Base-by-base conservation (phyloP, 2,113 vertebrate species). In the Spermophilus dauricus region DNA sequence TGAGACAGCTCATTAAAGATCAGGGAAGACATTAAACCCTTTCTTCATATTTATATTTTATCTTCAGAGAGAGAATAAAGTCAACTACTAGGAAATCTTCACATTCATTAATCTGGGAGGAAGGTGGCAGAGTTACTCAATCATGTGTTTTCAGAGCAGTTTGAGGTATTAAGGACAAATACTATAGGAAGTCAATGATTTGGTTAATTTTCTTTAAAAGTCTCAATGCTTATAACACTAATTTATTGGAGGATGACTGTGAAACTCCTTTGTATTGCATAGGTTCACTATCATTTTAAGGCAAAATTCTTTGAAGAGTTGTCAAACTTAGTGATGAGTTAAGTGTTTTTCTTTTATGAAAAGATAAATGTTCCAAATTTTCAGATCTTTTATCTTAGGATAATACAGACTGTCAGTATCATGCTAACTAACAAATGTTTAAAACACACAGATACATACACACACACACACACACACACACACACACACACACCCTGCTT, bases 291-390 rank as follows among this genome's bases (percentile, higher is more conserved):
- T 81, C 26, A 81, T 86, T 72, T 86, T 28, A 63, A 91, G 51
- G 32, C 51, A 95, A 30, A 95, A 39, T 73, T 82, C 34, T 93
- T 42, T 26, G 30, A 28, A 56, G 58, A 77, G 42, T 30, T 83
- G 28, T 85, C 58, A 76, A 32, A 77, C 32, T 88, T 87, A 14
- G 16, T 53, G 26, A 86, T 8, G 12, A 32, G 42, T 53, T 91
- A 85, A 78, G 75, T 28, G n/a, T 92, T 87, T 95, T 87, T 61
- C 26, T 85, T 86, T 70, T 69, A 32, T 81, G 10, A 56, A 53
- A 91, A 56, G 6, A 45, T 24, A 77, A 67, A 42, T 67, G 16
- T 81, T 91, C 7, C 20, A 30, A 45, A 75, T 67, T 53, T 63
- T 86, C 45, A 67, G 22, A n/a, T n/a, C 12, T 80, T 89, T 82